Evolutionary conservation across 2,888 invertebrate genomes (phyloP).

Genomic region (Polyommatus iphigenia): DNA sequence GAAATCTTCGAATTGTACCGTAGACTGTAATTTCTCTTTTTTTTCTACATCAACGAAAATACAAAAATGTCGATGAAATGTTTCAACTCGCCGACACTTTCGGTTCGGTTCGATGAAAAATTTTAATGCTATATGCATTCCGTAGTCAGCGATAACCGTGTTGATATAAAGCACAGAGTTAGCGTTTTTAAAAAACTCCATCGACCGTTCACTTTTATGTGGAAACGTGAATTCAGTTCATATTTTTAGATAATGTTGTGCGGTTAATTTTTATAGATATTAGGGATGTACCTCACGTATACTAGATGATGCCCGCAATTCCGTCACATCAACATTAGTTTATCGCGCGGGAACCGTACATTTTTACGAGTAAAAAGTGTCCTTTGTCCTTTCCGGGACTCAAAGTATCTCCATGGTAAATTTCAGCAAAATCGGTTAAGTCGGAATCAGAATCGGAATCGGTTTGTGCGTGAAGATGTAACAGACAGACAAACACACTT

Average conservation of each 20-base stretch:
- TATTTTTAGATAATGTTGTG: conserved; percentile 11
- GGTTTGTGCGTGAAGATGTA: too few species aligned
- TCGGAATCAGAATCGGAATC: too few species aligned
- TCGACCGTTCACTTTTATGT: conserved; percentile 18
- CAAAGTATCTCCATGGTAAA: too few species aligned
- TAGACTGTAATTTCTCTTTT: too few species aligned
- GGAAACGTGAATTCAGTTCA: conserved; percentile 3
- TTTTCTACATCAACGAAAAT: background rate
- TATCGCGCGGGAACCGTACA: too few species aligned
- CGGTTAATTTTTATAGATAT: conserved; percentile 18
- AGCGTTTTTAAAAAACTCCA: conserved; percentile 28
- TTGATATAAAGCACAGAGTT: conserved; percentile 26
- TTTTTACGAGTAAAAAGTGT: too few species aligned
- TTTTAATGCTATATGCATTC: conserved; percentile 39
- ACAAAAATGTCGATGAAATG: background rate
- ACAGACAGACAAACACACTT: too few species aligned
- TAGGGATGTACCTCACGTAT: background rate
- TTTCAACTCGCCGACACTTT: conserved; percentile 6
- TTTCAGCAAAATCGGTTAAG: too few species aligned
- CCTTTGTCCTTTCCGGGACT: too few species aligned
- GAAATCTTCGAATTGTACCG: too few species aligned
- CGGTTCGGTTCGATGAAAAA: conserved; percentile 38
- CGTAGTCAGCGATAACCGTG: conserved; percentile 37
- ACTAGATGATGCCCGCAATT: too few species aligned
- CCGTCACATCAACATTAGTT: too few species aligned